Evolutionary conservation across 2,888 invertebrate genomes (phyloP), one percentile per base, ranked within the genome.

Genomic region (Mantis religiosa): DNA sequence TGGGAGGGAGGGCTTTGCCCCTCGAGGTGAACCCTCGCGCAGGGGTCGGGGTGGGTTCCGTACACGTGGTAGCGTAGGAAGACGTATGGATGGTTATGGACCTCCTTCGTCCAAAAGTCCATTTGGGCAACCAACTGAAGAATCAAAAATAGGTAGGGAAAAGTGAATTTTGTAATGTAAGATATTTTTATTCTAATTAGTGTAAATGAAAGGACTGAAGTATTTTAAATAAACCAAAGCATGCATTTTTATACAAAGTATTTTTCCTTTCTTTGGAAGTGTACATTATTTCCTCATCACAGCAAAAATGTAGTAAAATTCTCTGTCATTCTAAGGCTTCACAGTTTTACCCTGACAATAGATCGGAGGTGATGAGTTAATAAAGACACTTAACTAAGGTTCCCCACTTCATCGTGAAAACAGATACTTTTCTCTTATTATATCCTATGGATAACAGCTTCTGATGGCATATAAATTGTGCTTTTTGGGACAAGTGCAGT

Each of bases 11-110:
- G 97, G 96, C 86, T 98, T 98, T 93, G 96, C 97, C 1, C 98
- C 98, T 0, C 95, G 97, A 30, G 98, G 98, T 0, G 98, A 98
- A 93, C 98, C 98, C 0, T 98, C 98, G 1, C 94, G 98, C 87
- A 96, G 98, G 89, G 98, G 98, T 8, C 95, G 98, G 90, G 97
- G 94, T 89, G 94, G 95, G 82, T 94, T 94, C 90, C 92, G 94
- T 84, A 91, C 94, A 87, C 93, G 95, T 89, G 94, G 95, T 47
- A 92, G 94, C 90, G 93, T 93, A 27, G 91, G 96, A 89, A 95
- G 94, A 91, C 94, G 96, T 91, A 95, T 96, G 89, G 95, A 97
- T 91, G 96, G 96, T 8, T 97, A 97, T 92, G 97, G 97, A 0
- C 97, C 97, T n/a, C 97, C 97, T 0, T 96, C 96, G 89, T 96